Base-by-base conservation (phyloP, 2,113 vertebrate species). In the Craseonycteris thonglongyai region DNA sequence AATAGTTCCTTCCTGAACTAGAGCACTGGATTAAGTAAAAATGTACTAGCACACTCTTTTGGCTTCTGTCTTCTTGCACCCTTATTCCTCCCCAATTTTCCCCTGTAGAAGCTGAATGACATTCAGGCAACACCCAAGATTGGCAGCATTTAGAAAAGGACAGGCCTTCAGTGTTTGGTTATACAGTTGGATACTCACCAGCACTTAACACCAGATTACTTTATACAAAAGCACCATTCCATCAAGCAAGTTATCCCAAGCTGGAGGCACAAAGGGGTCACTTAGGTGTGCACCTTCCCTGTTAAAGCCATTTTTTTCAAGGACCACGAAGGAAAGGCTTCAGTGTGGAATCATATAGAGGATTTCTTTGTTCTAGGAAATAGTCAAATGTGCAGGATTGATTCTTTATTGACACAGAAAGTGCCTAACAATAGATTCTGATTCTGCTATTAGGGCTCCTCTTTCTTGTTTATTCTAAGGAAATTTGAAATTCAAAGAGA, bases 391-490 rank as follows among this genome's bases (percentile, higher is more conserved):
- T 38, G 72, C 81, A 96, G 90, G 30, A 96, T 47, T 47, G 95
- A 71, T 47, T 42, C 42, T 10, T 96, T 97, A 75, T 88, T 58
- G 94, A 94, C 92, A 42, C 15, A 86, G 89, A 91, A 95, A 91
- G 16, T 91, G 97, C 94, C 97, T 95, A 97, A 98, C 91, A 95
- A 76, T 97, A 91, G 95, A 95, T 97, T 90, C 96, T 63, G n/a
- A 69, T 97, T 97, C 94, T 94, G 28, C 22, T 96, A 21, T 95
- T 93, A 74, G 71, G 21, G 18, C 87, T 95, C 51, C 90, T 58
- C 66, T 63, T 90, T 88, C 72, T 92, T 72, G 85, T 83, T 97
- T 96, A 61, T 84, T 96, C 76, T 78, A 76, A 80, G 76, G 79
- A 58, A 74, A 97, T 97, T 92, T 81, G 88, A 89, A 93, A 69